Conservation (phyloP, 2,797 vertebrate species). For the Remorina albescens region DNA sequence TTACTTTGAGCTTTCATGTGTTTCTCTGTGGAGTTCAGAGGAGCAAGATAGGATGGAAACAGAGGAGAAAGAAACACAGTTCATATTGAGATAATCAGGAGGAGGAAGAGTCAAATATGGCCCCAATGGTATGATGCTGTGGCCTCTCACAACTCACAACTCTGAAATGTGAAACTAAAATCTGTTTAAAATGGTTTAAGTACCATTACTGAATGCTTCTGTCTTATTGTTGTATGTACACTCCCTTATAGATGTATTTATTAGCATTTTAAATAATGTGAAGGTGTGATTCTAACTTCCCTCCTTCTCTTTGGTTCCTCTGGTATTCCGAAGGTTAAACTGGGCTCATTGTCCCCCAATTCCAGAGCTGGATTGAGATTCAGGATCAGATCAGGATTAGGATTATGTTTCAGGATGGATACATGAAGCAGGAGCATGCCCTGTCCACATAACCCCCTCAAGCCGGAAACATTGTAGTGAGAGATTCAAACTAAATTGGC, state of each 20-base stretch:
- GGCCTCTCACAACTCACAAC: slow-evolving; percentile 95
- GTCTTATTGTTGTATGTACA: slow-evolving; percentile 78
- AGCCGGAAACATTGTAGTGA: slow-evolving; percentile 74
- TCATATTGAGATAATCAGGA: slow-evolving; percentile 97
- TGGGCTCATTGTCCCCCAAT: slow-evolving; percentile 98
- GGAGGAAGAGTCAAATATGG: slow-evolving; percentile 95
- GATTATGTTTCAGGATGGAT: slow-evolving; percentile 94
- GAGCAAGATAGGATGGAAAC: slow-evolving; percentile 99
- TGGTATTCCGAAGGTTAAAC: slow-evolving; percentile 99
- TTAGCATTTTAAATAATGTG: slow-evolving; percentile 48
- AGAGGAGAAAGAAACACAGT: slow-evolving; percentile 91
- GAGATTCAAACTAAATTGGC: slow-evolving; percentile 88
- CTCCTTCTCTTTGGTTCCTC: slow-evolving; percentile 99
- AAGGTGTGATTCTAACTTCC: slow-evolving; percentile 96
- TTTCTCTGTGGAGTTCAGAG: slow-evolving; percentile 99
- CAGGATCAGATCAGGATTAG: slow-evolving; percentile 99
- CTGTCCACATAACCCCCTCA: slow-evolving; percentile 81
- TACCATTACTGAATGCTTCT: neutral
- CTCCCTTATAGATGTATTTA: slow-evolving; percentile 81
- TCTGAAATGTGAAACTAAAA: too few relatives aligned
- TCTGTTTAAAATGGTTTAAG: slow-evolving; percentile 87
- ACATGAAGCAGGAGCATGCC: slow-evolving; percentile 91
- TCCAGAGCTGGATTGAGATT: slow-evolving; percentile 99
- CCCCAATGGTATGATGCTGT: slow-evolving; percentile 99
- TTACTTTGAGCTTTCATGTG: slow-evolving; percentile 91